Base-by-base conservation (phyloP, 2,797 vertebrate genomes). In the Coranthus polyacanthus region DNA sequence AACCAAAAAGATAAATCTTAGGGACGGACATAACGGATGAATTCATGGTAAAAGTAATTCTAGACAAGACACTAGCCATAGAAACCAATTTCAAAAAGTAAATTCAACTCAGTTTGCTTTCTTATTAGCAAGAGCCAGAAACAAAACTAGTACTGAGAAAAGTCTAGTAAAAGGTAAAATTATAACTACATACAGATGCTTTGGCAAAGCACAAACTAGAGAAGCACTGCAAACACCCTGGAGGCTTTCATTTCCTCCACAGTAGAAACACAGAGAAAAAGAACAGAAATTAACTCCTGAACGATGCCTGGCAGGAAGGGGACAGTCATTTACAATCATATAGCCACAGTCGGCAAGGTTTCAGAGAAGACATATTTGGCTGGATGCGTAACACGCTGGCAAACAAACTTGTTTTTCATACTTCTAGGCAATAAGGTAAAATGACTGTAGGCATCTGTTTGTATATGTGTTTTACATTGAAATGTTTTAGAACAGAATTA, bases 61-160 rank as follows among this genome's bases (percentile, higher is more conserved):
- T 4, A 39, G 11, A 12, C n/a, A 52, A 21, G 29, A 54, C 9
- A 20, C n/a, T n/a, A 20, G 34, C 38, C 32, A 37, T 32, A 15
- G 15, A 54, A 62, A 46, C 16, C 10, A 44, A 51, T 45, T 44
- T 15, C 12, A 47, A 41, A 60, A 47, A 52, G 15, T 53, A 18
- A 59, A 39, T 54, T 46, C 36, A 49, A n/a, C 24, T 12, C 60
- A 44, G 15, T 9, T 20, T 57, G 5, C 12, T 53, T 51, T 60
- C 44, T 54, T 37, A 55, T 66, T 58, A 55, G 5, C 61, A 47
- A 49, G 57, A 45, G 56, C 38, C 60, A 61, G 15, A 21, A 20
- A 49, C 10, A 15, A n/a, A n/a, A 54, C 34, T 38, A 44, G 44
- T 43, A 39, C 18, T 2, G 26, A 36, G 4, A 0, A 29, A 24